These are phyloP conservation scores for Drosophila falleni DNA, from an alignment of 2,888 invertebrate genomes.

Conservation along the genomic window DNA sequence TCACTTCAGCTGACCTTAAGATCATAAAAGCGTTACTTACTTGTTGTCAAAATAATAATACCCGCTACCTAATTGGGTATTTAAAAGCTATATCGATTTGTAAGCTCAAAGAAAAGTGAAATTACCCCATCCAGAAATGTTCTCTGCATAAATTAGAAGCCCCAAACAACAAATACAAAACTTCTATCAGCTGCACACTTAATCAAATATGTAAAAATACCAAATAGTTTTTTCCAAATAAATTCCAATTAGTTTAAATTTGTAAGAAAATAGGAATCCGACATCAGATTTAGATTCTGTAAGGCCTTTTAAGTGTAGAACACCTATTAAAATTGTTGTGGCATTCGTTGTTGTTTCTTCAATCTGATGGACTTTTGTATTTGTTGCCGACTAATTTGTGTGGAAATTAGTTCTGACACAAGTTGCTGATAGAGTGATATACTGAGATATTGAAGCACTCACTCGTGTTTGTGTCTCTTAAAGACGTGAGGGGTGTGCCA, in stretches of 20 bases:
- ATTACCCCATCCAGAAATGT: background rate
- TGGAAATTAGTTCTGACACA: conserved; percentile 70
- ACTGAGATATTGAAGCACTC: conserved; percentile 13
- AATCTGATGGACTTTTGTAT: conserved; percentile 40
- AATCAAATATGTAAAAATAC: conserved; percentile 56
- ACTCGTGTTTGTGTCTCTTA: conserved; percentile 7
- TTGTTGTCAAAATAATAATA: conserved; percentile 7
- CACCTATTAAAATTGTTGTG: conserved; percentile 39
- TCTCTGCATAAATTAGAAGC: conserved; percentile 39
- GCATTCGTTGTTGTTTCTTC: conserved; percentile 24
- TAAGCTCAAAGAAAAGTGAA: conserved; percentile 8
- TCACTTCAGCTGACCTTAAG: background rate
- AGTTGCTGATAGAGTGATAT: conserved; percentile 67
- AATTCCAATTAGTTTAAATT: conserved; percentile 70
- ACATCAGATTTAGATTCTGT: conserved; percentile 10
- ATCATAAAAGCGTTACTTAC: background rate
- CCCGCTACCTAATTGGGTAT: background rate
- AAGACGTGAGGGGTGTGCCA: conserved; percentile 8
- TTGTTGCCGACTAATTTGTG: conserved; percentile 51
- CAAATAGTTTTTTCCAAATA: conserved; percentile 47
- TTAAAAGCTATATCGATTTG: conserved; percentile 19
- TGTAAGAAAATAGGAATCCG: conserved; percentile 25
- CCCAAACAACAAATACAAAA: conserved; percentile 13
- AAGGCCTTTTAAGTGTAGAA: conserved; percentile 35
- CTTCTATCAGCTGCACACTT: conserved; percentile 44